phyloP scores from a whole-genome alignment of 1,140 invertebrate genomes.

The Leptonema lineaticorne region DNA sequence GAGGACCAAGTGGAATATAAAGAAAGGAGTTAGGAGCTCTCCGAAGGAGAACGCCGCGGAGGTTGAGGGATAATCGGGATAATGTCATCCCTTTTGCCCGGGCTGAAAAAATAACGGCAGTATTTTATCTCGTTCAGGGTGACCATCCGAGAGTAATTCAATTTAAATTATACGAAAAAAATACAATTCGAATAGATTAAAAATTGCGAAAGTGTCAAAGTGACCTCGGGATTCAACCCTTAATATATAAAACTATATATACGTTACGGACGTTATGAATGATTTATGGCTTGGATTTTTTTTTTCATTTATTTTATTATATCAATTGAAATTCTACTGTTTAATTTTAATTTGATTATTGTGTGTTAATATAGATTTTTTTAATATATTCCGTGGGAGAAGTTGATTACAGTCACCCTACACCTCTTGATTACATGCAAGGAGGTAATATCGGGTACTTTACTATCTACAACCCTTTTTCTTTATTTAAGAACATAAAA shows the following conservation, averaged over 20 bases:
- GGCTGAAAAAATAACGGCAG: constrained; percentile 40
- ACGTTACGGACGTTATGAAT: too few species aligned
- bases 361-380: too few species aligned
- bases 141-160: constrained; percentile 16
- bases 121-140: constrained; percentile 37
- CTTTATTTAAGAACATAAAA: constrained; percentile 50
- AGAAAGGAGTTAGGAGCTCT: constrained; percentile 26
- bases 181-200: too few species aligned
- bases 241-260: too few species aligned
- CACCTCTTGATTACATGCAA: constrained; percentile 35
- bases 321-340: too few species aligned
- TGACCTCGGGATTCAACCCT: too few species aligned
- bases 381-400: too few species aligned
- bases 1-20: constrained; percentile 30
- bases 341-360: too few species aligned
- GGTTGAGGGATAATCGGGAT: constrained; percentile 39
- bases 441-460: constrained; percentile 37
- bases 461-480: constrained; percentile 57
- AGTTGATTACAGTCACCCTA: constrained; percentile 25
- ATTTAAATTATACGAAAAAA: constrained; percentile 15
- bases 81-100: constrained; percentile 40
- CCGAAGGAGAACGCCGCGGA: constrained; percentile 14
- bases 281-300: too few species aligned
- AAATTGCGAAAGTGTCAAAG: too few species aligned
- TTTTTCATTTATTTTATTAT: too few species aligned